Percentiles rank a stretch among this genome's conserved stretches.
Conservation (phyloP, 1,140 invertebrate genomes). For the Chymomyza costata region DNA sequence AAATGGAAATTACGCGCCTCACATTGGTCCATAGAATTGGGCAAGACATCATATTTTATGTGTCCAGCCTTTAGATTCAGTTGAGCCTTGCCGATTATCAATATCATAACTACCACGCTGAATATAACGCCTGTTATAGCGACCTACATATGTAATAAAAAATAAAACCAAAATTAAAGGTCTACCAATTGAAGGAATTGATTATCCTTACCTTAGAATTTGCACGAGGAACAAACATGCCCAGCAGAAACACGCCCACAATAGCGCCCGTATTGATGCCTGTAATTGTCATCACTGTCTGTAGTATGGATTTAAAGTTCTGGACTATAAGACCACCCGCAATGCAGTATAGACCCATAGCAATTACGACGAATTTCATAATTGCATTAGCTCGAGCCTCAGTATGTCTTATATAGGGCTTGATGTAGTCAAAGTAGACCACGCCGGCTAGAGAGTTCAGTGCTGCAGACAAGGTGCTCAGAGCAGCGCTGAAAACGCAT, state of each 20-base stretch:
- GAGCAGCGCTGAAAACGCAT: conserved; percentile 82
- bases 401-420: conserved; percentile 77
- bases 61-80: conserved; percentile 79
- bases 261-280: conserved; percentile 82
- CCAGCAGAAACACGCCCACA: conserved; percentile 83
- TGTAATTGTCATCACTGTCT: conserved; percentile 79
- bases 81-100: conserved; percentile 88
- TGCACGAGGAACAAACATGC: conserved; percentile 83
- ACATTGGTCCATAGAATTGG: conserved; percentile 79
- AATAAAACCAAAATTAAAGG: no score
- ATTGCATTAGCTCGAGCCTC: conserved; percentile 79
- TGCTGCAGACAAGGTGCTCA: conserved; percentile 83
- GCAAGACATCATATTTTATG: conserved; percentile 77
- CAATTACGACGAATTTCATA: conserved; percentile 80
- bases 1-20: conserved; percentile 62
- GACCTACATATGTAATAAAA: no score
- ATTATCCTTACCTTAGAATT: conserved; percentile 79
- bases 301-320: conserved; percentile 79
- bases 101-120: conserved; percentile 82
- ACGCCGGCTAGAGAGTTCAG: conserved; percentile 86
- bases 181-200: no score
- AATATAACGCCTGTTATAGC: conserved; percentile 82
- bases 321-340: conserved; percentile 80
- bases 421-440: conserved; percentile 85
- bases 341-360: conserved; percentile 79